Evolutionary conservation across 2,888 invertebrate genomes (phyloP).

Genomic region (Tachina grossa): DNA sequence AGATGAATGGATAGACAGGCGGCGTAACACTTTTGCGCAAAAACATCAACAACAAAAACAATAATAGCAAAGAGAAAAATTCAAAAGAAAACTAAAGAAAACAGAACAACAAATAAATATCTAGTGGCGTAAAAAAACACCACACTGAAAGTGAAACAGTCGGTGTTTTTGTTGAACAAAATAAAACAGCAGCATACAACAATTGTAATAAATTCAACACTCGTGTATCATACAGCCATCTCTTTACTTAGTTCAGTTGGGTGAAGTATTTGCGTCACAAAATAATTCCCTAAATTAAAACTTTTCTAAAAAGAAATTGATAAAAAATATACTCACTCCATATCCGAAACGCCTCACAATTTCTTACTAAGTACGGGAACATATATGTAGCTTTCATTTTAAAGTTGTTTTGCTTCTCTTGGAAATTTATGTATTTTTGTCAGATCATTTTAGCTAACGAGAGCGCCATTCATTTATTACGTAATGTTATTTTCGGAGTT

Average conservation of each 20-base stretch:
- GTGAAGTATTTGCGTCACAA: background rate
- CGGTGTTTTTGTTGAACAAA: conserved; percentile 48
- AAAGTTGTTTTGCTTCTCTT: too few relatives aligned
- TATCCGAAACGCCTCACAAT: too few relatives aligned
- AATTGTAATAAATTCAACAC: conserved; percentile 16
- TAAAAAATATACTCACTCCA: too few relatives aligned
- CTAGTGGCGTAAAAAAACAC: conserved; percentile 15
- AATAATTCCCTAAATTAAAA: too few relatives aligned
- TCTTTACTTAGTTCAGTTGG: background rate
- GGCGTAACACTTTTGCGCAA: conserved; percentile 71
- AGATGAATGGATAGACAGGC: conserved; percentile 45
- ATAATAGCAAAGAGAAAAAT: conserved; percentile 39
- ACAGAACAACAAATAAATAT: conserved; percentile 33
- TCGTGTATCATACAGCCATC: conserved; percentile 2
- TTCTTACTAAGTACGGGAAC: too few relatives aligned
- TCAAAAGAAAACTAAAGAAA: conserved; percentile 59
- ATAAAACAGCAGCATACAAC: conserved; percentile 22
- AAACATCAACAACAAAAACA: conserved; percentile 51
- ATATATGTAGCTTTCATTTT: too few relatives aligned
- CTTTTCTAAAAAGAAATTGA: too few relatives aligned
- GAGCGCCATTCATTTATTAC: too few relatives aligned
- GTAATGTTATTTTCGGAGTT: too few relatives aligned
- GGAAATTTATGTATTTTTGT: too few relatives aligned
- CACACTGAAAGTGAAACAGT: conserved; percentile 50
- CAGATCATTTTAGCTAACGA: too few relatives aligned